These are phyloP conservation scores for Oscheius sp. DNA, from an alignment of 2,888 invertebrate genomes.

Conservation along the genomic window DNA sequence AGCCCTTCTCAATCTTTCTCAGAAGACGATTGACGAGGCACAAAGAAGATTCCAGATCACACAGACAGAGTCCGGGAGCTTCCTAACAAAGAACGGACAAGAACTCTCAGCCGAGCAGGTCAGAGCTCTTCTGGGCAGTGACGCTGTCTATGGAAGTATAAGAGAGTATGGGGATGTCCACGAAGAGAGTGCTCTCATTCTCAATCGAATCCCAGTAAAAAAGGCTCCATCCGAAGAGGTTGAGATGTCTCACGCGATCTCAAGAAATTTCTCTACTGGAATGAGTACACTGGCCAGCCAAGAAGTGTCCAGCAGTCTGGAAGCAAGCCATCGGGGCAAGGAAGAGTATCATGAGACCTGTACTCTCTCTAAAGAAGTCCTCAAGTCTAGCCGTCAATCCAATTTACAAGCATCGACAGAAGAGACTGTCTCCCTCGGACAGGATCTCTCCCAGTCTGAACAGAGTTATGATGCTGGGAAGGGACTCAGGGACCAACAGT, in stretches of 20 bases:
- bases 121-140: slow-evolving; percentile 10
- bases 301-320: slow-evolving; percentile 1
- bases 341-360: not conserved
- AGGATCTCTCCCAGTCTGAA: slow-evolving; percentile 10
- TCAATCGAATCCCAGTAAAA: slow-evolving; percentile 17
- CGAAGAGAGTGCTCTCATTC: not conserved
- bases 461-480: not conserved
- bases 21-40: slow-evolving; percentile 27
- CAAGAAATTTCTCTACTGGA: slow-evolving; percentile 14
- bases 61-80: not conserved
- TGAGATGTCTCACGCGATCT: not conserved
- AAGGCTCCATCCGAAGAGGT: not conserved
- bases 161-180: slow-evolving; percentile 18
- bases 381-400: not conserved
- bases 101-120: not conserved
- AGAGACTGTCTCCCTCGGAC: slow-evolving; percentile 5
- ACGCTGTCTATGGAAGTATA: not conserved
- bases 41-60: slow-evolving; percentile 39
- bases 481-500: not conserved
- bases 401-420: slow-evolving; percentile 18
- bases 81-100: slow-evolving; percentile 3
- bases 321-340: not conserved
- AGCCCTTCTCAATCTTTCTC: slow-evolving; percentile 13
- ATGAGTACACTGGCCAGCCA: slow-evolving; percentile 3
- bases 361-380: not conserved